Conservation (phyloP, 2,113 vertebrate genomes). For the Cavia aperea region DNA sequence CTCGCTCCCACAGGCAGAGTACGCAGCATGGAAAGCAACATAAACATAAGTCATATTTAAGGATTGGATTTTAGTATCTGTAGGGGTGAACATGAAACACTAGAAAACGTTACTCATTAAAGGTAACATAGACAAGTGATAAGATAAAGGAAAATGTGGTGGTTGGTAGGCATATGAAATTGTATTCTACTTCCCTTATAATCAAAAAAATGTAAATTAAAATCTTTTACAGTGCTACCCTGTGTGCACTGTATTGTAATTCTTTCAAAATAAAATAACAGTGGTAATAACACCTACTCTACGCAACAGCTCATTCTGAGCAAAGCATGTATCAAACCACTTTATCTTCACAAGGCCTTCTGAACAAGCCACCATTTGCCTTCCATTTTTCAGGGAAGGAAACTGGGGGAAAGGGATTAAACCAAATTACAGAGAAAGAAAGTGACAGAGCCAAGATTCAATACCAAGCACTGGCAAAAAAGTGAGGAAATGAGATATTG, state of each 20-base stretch:
- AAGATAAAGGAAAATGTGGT: background rate
- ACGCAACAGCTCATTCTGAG: background rate
- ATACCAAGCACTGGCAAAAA: background rate
- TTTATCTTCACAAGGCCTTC: background rate
- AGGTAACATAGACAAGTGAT: background rate
- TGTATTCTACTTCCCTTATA: background rate
- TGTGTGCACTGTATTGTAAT: background rate
- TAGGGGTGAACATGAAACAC: background rate
- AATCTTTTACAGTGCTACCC: background rate
- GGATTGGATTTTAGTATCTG: background rate
- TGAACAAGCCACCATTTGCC: background rate
- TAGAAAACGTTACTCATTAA: background rate
- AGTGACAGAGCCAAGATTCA: background rate
- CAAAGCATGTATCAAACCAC: background rate
- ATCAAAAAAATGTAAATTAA: background rate
- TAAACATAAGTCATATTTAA: background rate
- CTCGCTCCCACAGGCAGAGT: background rate
- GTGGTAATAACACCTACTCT: background rate
- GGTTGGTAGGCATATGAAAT: background rate
- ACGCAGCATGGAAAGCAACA: background rate
- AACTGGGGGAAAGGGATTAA: background rate
- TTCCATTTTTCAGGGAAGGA: background rate
- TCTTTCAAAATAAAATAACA: constrained; percentile 17
- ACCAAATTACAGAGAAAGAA: background rate
- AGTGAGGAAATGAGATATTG: background rate